Evolutionary conservation across 2,113 vertebrate species (phyloP), one percentile per base, ranked within the genome.

Genomic region (Clinocottus analis): DNA sequence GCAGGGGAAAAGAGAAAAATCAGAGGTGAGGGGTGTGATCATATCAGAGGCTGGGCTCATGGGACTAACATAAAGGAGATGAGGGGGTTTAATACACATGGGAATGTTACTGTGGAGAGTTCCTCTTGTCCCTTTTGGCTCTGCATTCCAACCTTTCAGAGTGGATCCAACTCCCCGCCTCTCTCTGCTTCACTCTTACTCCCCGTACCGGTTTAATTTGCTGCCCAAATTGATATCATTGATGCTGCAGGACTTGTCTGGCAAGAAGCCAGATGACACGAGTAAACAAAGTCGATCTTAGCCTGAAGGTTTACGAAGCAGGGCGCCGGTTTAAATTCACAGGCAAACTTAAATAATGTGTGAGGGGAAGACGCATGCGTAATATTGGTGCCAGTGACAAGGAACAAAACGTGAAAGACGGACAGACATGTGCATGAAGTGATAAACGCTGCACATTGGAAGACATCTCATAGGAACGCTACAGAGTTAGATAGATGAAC

Each of bases 11-110:
- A 33, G 53, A 58, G 49, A 17, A 8, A 66, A 59, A 58, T n/a
- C 33, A 39, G 35, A 69, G 78, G 62, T 37, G 13, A 72, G 59
- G 63, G 65, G 62, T 76, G 80, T 87, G 56, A 82, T 68, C 43
- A 58, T 55, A 71, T 58, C 19, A 65, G 37, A 53, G 63, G 39
- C 25, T n/a, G 72, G 51, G 41, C 61, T 85, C 53, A 8, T 19
- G 8, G 43, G 35, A 53, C 56, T 62, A 80, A 82, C 49, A 77
- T 41, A 5, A 68, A 74, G 64, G 29, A 55, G 64, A 82, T 75
- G 56, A 80, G 31, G 80, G 70, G 72, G 21, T 59, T 60, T 25
- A 25, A 72, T 61, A 58, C 63, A 80, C 66, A 11, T 61, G 41
- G 75, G 65, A 76, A 35, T 60, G 76, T 72, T 77, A 66, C 33